phyloP scores from a whole-genome alignment of 64 coral and sea anemone genomes.

The Orbicella faveolata region DNA sequence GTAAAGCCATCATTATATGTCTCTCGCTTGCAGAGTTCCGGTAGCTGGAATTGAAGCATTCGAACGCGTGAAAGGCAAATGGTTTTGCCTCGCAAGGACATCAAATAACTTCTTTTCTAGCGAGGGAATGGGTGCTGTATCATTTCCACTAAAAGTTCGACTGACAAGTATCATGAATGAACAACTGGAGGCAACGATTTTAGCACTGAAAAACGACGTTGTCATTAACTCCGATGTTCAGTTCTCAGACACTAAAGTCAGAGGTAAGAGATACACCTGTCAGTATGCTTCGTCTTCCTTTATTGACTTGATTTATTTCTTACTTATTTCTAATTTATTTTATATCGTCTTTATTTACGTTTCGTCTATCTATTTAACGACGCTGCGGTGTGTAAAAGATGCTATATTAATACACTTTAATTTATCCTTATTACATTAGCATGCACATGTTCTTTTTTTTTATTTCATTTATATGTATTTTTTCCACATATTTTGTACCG shows the following conservation, averaged over 20 bases:
- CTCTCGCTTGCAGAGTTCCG: constrained; percentile 39
- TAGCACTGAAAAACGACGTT: constrained; percentile 56
- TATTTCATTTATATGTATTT: no score
- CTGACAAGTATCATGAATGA: constrained; percentile 72
- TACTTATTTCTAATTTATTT: no score
- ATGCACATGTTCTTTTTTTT: no score
- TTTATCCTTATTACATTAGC: no score
- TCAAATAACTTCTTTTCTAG: constrained; percentile 57
- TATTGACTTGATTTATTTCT: no score
- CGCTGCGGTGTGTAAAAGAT: no score
- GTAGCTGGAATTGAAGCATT: constrained; percentile 78
- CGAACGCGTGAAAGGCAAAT: constrained; percentile 60
- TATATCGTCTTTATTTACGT: no score
- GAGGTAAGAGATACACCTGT: constrained; percentile 14
- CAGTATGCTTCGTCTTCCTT: neutral
- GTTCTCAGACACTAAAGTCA: constrained; percentile 47
- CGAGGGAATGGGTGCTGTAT: constrained; percentile 37
- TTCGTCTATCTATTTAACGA: no score
- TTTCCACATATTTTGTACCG: no score
- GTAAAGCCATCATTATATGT: neutral
- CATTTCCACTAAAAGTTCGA: constrained; percentile 60
- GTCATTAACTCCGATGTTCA: constrained; percentile 45
- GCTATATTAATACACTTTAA: no score
- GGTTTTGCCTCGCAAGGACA: constrained; percentile 65
- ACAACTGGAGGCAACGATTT: constrained; percentile 46